Percentiles rank a stretch among this genome's conserved stretches.
Evolutionary conservation across 1,140 invertebrate genomes (phyloP).

Genomic region (Tribolium castaneum): DNA sequence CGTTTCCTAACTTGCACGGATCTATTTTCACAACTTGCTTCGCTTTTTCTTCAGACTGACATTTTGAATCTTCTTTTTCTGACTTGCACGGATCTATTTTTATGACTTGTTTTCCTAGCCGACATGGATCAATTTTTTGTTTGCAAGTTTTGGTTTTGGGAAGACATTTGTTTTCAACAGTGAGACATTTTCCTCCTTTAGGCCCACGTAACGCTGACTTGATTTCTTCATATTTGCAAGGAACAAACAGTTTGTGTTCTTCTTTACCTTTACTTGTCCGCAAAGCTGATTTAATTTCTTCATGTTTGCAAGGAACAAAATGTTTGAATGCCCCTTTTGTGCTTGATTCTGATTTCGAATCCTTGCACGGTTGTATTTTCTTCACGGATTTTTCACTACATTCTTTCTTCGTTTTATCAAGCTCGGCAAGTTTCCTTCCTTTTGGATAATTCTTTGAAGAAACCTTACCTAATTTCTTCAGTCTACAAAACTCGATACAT

Average conservation of each 20-base stretch:
- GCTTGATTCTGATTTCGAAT: background rate
- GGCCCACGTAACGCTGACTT: background rate
- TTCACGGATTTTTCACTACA: background rate
- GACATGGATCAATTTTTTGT: no score
- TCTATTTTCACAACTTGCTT: no score
- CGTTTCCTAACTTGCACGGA: no score
- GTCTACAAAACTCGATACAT: background rate
- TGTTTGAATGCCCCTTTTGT: background rate
- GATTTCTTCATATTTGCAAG: slow-evolving; percentile 4
- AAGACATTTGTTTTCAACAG: no score
- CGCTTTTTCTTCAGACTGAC: no score
- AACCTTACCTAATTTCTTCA: background rate
- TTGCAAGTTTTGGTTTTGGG: no score
- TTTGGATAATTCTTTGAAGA: background rate
- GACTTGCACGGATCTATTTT: no score
- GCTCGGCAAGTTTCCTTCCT: background rate
- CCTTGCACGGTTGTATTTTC: background rate
- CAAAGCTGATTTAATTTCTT: background rate
- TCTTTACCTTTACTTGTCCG: background rate
- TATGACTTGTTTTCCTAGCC: no score
- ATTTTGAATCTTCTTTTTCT: no score
- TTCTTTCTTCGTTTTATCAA: background rate
- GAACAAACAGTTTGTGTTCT: background rate
- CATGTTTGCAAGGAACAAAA: background rate
- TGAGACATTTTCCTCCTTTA: background rate